Conservation (phyloP, 2,888 invertebrate species). For the Cantharis lateralis region DNA sequence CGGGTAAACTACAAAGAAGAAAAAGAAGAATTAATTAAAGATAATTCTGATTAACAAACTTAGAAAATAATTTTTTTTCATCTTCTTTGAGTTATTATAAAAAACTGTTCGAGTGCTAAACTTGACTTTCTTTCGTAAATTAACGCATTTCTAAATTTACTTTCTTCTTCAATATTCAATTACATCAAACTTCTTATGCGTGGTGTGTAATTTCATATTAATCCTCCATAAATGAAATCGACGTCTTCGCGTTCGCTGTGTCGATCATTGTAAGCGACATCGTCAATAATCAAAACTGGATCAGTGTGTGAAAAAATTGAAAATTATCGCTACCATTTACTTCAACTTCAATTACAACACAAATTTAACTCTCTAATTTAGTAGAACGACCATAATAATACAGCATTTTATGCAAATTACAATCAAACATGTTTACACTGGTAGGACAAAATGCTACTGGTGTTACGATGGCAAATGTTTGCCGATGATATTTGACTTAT, state of each 20-base stretch:
- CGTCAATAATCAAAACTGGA: slow-evolving; percentile 1
- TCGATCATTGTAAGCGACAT: neutral
- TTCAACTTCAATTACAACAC: neutral
- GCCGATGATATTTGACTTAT: neutral
- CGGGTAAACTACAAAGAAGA: no score
- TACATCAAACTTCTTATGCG: neutral
- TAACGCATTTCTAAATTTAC: neutral
- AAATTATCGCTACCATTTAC: neutral
- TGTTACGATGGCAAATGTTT: neutral
- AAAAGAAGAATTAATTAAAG: no score
- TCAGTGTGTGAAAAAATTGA: neutral
- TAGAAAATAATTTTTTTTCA: neutral
- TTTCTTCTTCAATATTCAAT: neutral
- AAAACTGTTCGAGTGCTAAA: neutral
- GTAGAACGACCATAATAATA: neutral
- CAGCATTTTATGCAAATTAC: neutral
- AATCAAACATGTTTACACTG: neutral
- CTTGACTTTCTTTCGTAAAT: neutral
- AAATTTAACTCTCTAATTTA: neutral
- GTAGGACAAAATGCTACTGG: neutral
- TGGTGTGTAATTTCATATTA: neutral
- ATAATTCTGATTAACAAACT: no score
- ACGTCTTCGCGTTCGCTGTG: neutral
- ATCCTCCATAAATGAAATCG: neutral
- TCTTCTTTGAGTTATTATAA: neutral